Evolutionary conservation across 2,113 vertebrate genomes (phyloP), one percentile per base, ranked within the genome.

Genomic region (Periophthalmus modestus): DNA sequence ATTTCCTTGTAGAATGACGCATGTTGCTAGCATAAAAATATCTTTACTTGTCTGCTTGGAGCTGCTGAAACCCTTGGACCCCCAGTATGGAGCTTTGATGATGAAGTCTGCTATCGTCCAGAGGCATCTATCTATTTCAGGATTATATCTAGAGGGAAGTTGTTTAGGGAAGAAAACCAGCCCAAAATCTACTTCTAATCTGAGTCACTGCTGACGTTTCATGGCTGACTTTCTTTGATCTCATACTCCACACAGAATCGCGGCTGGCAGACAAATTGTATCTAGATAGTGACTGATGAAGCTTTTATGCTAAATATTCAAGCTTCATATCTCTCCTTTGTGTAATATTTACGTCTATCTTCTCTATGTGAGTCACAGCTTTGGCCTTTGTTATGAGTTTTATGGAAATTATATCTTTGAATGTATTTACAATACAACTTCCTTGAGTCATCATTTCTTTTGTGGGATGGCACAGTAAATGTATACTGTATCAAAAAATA

Each of bases 71-170:
- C 54, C 12, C 13, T 16, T 79, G 63, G 73, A 82, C 74, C 83
- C 80, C 68, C 72, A 71, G 43, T 50, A 39, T 19, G 21, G n/a
- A n/a, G 71, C 74, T 87, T 87, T 87, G 88, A 89, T 87, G 85
- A 59, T 28, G 66, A 1, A 74, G 57, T 74, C 77, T 78, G 74
- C 78, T 80, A 81, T 77, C 73, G n/a, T 84, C 78, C 73, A 23
- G 74, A 78, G 75, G 61, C 72, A 59, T 74, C 58, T 48, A 16
- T 48, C 43, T 65, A 72, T 68, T 73, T 78, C 57, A 77, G 76
- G 73, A 82, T 83, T 34, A 68, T 62, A 62, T 72, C 43, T 77
- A 81, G 71, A 66, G 68, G 78, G 48, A 72, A 77, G 85, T 73
- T 59, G 63, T 65, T 14, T 34, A 58, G 72, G 57, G 80, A 80